A percentile compares a stretch with the other conserved stretches of the same genome.
Evolutionary conservation across 2,888 invertebrate genomes (phyloP).

Genomic region (Agonopterix arenella): DNA sequence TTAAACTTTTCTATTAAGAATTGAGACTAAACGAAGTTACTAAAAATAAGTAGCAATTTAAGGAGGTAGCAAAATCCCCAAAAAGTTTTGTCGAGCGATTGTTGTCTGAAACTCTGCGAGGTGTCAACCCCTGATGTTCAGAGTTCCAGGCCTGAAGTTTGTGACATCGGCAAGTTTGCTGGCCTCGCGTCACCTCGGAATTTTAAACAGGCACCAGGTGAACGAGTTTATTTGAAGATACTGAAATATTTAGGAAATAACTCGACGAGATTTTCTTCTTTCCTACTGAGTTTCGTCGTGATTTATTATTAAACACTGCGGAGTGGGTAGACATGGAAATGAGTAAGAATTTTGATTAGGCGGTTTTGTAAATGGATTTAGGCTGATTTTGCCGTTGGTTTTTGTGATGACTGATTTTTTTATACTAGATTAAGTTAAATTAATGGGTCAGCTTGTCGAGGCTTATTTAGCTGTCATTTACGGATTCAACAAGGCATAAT

Average conservation of each 20-base stretch:
- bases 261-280: conserved; percentile 39
- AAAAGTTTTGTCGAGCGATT: conserved; percentile 40
- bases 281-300: conserved; percentile 31
- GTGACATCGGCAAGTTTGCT: conserved; percentile 45
- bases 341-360: too few relatives aligned
- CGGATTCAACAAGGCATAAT: too few relatives aligned
- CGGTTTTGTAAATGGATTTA: too few relatives aligned
- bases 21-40: too few relatives aligned
- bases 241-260: conserved; percentile 49
- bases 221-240: conserved; percentile 49
- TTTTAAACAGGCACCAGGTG: conserved; percentile 62
- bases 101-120: conserved; percentile 41
- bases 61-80: conserved; percentile 27
- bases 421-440: too few relatives aligned
- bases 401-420: too few relatives aligned
- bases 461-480: too few relatives aligned
- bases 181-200: conserved; percentile 49
- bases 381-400: too few relatives aligned
- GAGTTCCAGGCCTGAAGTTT: conserved; percentile 24
- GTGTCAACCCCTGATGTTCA: conserved; percentile 45
- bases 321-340: too few relatives aligned
- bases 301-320: conserved; percentile 8
- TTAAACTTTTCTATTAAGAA: too few relatives aligned
- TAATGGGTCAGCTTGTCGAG: too few relatives aligned
- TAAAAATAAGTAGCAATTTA: background rate